Evolutionary conservation across 2,797 vertebrate genomes (phyloP), one percentile per base, ranked within the genome.

Genomic region (Apogon talboti): DNA sequence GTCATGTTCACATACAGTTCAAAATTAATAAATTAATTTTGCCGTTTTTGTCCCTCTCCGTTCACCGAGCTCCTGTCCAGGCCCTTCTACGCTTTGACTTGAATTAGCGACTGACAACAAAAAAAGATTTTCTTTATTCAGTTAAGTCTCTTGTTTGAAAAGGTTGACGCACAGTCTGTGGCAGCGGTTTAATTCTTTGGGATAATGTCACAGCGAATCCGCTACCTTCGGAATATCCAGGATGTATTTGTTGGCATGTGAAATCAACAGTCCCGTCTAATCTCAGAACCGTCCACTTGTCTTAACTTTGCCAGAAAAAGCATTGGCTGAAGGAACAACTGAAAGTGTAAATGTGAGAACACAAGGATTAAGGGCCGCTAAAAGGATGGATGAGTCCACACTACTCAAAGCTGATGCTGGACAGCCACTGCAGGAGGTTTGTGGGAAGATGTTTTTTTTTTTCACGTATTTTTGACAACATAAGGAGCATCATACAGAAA

Each of bases 1-100:
- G 91, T 94, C 94, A 91, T 93, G 94, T 90, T 92, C 94, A 97
- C 95, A 94, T 79, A 96, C 95, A 95, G 33, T 67, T 94, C 92
- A 90, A 90, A 88, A 93, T 92, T 89, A 91, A 93, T 92, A 82
- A 87, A 78, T 90, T 92, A 83, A 92, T 91, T 87, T 90, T 90
- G 92, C 91, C 91, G 89, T 67, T 90, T 89, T 83, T 66, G 90
- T 89, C 82, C 54, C 10, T 50, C 58, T 53, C 8, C 15, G 51
- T 52, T 62, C 30, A 11, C 44, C 68, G 16, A 21, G 40, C 62
- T 57, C 67, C 57, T 55, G 60, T 43, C 50, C 57, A 68, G 46
- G 33, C 21, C 6, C 46, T 44, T 24, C 14, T 15, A 67, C 61
- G 45, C 43, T 63, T 12, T 19, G 57, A 50, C 59, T 43, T 21